These are phyloP conservation scores for Drosophila trapezifrons DNA, from an alignment of 1,140 invertebrate species.

Conservation along the genomic window DNA sequence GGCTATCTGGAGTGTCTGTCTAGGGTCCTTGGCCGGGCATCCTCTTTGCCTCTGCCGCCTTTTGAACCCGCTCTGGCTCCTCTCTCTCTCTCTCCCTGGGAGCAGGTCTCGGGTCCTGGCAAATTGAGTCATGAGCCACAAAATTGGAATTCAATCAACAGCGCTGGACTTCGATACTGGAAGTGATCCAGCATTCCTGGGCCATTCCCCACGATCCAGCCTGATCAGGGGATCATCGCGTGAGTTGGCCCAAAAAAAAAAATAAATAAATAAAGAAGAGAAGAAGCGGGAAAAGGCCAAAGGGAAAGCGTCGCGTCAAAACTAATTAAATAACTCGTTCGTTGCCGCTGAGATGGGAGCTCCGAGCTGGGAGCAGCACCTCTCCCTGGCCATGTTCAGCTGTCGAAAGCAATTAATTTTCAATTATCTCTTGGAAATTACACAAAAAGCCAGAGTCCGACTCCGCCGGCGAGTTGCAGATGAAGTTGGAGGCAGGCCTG, in stretches of 20 bases:
- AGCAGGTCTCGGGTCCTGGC: constrained; percentile 6
- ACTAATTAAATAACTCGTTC: constrained; percentile 80
- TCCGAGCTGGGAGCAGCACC: constrained; percentile 5
- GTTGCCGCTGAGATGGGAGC: constrained; percentile 1
- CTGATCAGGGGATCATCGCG: constrained; percentile 12
- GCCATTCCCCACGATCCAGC: neutral
- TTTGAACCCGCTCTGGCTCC: neutral
- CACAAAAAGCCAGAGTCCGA: constrained; percentile 48
- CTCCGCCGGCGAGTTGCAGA: constrained; percentile 26
- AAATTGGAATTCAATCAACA: constrained; percentile 42
- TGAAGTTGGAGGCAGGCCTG: constrained; percentile 20
- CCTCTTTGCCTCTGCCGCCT: neutral
- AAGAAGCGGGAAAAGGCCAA: neutral
- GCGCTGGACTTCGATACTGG: neutral
- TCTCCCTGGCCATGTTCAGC: constrained; percentile 58
- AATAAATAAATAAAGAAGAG: too few relatives aligned
- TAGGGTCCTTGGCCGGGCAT: neutral
- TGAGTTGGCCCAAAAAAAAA: neutral
- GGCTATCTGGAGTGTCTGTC: constrained; percentile 20
- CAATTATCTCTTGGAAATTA: constrained; percentile 75
- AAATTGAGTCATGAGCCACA: constrained; percentile 45
- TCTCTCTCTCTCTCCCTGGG: neutral
- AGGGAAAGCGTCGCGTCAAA: constrained; percentile 66
- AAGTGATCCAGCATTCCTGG: neutral
- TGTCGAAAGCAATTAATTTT: constrained; percentile 81